Evolutionary conservation across 2,113 vertebrate genomes (phyloP).

Genomic region (Callipepla californica): DNA sequence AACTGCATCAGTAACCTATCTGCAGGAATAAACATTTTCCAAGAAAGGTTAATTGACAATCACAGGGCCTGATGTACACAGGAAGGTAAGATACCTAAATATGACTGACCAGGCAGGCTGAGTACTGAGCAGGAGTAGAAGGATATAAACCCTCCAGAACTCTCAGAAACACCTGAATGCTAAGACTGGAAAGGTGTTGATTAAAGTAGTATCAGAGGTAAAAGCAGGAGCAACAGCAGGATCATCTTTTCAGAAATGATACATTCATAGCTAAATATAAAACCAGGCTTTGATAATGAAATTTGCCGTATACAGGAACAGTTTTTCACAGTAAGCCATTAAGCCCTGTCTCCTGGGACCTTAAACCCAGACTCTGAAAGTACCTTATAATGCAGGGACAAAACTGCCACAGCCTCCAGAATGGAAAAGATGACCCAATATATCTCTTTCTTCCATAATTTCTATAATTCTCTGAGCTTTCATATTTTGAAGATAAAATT

Average conservation of each 20-base stretch:
- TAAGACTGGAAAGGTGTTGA: neutral
- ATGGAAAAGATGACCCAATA: slow-evolving; percentile 34
- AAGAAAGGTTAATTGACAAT: neutral
- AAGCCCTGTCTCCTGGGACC: neutral
- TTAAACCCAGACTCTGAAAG: neutral
- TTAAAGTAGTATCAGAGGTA: neutral
- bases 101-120: neutral
- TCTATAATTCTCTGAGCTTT: slow-evolving; percentile 44
- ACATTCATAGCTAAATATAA: slow-evolving; percentile 32
- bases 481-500: slow-evolving; percentile 52
- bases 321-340: slow-evolving; percentile 15
- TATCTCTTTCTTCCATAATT: slow-evolving; percentile 20
- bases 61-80: neutral
- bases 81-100: neutral
- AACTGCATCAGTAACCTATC: neutral
- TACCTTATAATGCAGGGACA: neutral
- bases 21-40: neutral
- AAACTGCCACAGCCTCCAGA: neutral
- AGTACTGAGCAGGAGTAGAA: neutral
- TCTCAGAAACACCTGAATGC: neutral
- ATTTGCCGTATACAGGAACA: neutral
- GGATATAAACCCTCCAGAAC: neutral
- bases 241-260: slow-evolving; percentile 25
- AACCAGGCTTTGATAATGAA: slow-evolving; percentile 2
- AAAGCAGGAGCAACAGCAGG: neutral